phyloP scores from a whole-genome alignment of 2,888 invertebrate genomes.

The Timandra comae region DNA sequence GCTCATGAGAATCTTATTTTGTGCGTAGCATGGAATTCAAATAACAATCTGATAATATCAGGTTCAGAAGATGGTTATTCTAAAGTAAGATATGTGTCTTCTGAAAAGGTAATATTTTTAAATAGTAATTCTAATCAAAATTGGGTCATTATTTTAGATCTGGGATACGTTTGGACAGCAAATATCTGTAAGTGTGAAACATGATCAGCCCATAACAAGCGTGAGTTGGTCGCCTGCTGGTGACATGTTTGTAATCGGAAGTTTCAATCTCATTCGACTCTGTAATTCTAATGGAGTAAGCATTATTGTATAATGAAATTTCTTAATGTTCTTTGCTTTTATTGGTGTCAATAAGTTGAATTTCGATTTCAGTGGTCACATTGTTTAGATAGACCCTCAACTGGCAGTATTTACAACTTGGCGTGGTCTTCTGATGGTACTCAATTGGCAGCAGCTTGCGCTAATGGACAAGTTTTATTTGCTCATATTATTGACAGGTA shows the following conservation, averaged over 20 bases:
- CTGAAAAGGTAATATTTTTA: too few species aligned
- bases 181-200: slow-evolving; percentile 88
- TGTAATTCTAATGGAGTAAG: slow-evolving; percentile 96
- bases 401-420: slow-evolving; percentile 92
- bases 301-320: too few species aligned
- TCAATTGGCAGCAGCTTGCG: slow-evolving; percentile 96
- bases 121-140: neutral
- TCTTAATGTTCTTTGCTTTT: too few species aligned
- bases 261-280: slow-evolving; percentile 92
- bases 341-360: neutral
- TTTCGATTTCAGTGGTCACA: slow-evolving; percentile 88
- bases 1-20: slow-evolving; percentile 96
- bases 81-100: too few species aligned
- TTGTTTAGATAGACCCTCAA: slow-evolving; percentile 90
- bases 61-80: slow-evolving; percentile 97
- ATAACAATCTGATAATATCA: slow-evolving; percentile 92
- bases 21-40: slow-evolving; percentile 96
- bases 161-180: slow-evolving; percentile 96
- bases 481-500: slow-evolving; percentile 93
- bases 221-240: slow-evolving; percentile 95
- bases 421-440: slow-evolving; percentile 98
- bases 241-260: slow-evolving; percentile 93
- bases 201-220: slow-evolving; percentile 94
- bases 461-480: slow-evolving; percentile 92
- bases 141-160: slow-evolving; percentile 62